Conservation (phyloP, 1,140 invertebrate species). For the Orussus abietinus region DNA sequence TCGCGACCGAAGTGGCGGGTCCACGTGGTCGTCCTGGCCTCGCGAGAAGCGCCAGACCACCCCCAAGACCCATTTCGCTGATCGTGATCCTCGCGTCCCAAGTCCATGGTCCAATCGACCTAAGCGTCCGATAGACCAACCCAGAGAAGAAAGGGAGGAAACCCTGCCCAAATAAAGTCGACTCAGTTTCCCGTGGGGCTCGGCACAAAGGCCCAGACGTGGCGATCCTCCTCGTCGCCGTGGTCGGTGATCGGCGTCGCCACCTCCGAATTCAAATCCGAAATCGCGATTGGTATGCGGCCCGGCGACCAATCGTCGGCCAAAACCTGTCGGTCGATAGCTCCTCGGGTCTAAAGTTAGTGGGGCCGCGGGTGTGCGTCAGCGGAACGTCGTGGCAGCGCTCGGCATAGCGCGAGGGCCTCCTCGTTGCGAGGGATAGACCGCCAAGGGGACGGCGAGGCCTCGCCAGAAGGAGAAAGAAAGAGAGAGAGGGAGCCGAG, state of each 20-base stretch:
- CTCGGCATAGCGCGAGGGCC: slow-evolving; percentile 3
- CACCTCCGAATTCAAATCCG: slow-evolving; percentile 35
- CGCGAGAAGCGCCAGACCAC: too few species aligned
- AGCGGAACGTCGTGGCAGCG: too few species aligned
- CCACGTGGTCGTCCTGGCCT: too few species aligned
- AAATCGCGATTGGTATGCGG: slow-evolving; percentile 34
- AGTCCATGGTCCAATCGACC: too few species aligned
- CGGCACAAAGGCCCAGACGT: not conserved
- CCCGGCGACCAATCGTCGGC: slow-evolving; percentile 27
- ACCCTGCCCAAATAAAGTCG: slow-evolving; percentile 25
- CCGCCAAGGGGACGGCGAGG: not conserved
- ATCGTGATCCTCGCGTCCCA: too few species aligned
- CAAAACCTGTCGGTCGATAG: slow-evolving; percentile 36
- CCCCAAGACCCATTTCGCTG: too few species aligned
- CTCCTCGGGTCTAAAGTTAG: slow-evolving; percentile 14
- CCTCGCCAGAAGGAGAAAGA: slow-evolving; percentile 22
- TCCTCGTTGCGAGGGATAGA: slow-evolving; percentile 11
- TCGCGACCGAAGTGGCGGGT: too few species aligned
- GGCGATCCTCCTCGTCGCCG: slow-evolving; percentile 5
- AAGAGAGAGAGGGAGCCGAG: slow-evolving; percentile 21
- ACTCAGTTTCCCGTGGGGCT: slow-evolving; percentile 18
- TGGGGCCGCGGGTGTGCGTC: not conserved
- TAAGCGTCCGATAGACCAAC: too few species aligned
- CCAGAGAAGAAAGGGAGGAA: too few species aligned
- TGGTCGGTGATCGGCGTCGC: too few species aligned